Evolutionary conservation across 2,888 invertebrate species (phyloP).

Genomic region (Tetropium fuscum): DNA sequence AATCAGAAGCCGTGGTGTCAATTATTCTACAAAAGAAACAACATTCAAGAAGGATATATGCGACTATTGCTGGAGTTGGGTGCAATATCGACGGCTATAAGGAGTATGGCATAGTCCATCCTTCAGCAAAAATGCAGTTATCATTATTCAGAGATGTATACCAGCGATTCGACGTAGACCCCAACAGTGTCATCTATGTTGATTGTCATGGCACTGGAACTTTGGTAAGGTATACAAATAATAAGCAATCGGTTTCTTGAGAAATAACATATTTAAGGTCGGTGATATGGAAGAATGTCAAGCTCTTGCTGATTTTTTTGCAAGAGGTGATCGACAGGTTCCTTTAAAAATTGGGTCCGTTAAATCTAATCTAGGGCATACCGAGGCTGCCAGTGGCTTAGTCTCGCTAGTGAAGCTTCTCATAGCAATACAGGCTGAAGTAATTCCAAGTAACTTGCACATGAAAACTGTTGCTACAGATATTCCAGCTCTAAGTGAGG

Average conservation of each 20-base stretch:
- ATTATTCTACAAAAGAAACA: slow-evolving; percentile 64
- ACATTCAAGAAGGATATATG: slow-evolving; percentile 66
- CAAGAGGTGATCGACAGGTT: slow-evolving; percentile 61
- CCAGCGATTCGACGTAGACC: slow-evolving; percentile 66
- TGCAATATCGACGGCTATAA: slow-evolving; percentile 70
- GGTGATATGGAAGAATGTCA: slow-evolving; percentile 47
- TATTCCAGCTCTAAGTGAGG: slow-evolving; percentile 67
- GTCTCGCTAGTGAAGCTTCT: slow-evolving; percentile 72
- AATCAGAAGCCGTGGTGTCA: slow-evolving; percentile 66
- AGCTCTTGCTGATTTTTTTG: slow-evolving; percentile 38
- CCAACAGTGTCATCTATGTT: slow-evolving; percentile 68
- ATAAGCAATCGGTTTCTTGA: slow-evolving; percentile 27
- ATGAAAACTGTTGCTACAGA: slow-evolving; percentile 71
- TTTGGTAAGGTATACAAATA: slow-evolving; percentile 60
- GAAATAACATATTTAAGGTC: slow-evolving; percentile 24
- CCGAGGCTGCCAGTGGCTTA: slow-evolving; percentile 66
- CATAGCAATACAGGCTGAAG: slow-evolving; percentile 76
- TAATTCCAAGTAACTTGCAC: slow-evolving; percentile 80
- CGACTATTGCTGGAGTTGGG: slow-evolving; percentile 68
- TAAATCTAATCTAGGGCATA: slow-evolving; percentile 67
- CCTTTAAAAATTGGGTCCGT: slow-evolving; percentile 72
- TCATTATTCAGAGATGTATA: slow-evolving; percentile 67
- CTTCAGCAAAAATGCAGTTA: slow-evolving; percentile 53
- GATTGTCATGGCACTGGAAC: slow-evolving; percentile 71
- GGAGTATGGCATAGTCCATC: slow-evolving; percentile 53